Base-by-base conservation (phyloP, 1,140 invertebrate genomes). In the Tetramorium parvispinum region DNA sequence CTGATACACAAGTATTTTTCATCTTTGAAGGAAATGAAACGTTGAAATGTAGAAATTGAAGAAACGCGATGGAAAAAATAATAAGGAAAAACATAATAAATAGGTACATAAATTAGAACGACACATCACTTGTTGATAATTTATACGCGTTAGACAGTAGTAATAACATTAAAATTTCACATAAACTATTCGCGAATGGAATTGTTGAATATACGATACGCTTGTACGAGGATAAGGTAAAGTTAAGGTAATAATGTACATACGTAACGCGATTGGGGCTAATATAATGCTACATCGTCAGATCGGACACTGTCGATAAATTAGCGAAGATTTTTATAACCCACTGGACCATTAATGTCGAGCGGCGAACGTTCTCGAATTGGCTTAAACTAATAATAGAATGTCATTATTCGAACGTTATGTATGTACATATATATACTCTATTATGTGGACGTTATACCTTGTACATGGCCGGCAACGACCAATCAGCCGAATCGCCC, bases 401-500 rank as follows among this genome's bases (percentile, higher is more conserved):
- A 68, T 53, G 65, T 81, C 46, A 81, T 81, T 68, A 68, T 66
- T 27, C 77, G 46, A 37, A 51, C 61, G 63, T 68, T 81, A 68
- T 51, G 13, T 57, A 57, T 57, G 16, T 59, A 61, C 24, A 21
- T 55, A 24, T 43, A 57, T 46, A 37, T 73, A 61, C 27, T 75
- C 79, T 75, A 59, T 75, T 83, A 59, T 49, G 68, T 37, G 27
- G 24, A 49, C 40, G 68, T 75, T 83, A 49, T 75, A 83, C 32
- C 79, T 83, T 83, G 68, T 75, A 83, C 68, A 83, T 46, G 51
- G 53, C 53, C 68, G 61, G 43, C 57, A 57, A 43, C 70, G 77
- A 71, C 85, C 87, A 87, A 89, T 89, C 92, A 91, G 92, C 92
- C 93, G 91, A 93, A 90, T 92, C 88, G 89, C 89, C 89, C 87